Evolutionary conservation across 37 sponge, comb jelly and placozoan genomes (phyloP), one percentile per base, ranked within the genome.

Genomic region (Ianthella basta): DNA sequence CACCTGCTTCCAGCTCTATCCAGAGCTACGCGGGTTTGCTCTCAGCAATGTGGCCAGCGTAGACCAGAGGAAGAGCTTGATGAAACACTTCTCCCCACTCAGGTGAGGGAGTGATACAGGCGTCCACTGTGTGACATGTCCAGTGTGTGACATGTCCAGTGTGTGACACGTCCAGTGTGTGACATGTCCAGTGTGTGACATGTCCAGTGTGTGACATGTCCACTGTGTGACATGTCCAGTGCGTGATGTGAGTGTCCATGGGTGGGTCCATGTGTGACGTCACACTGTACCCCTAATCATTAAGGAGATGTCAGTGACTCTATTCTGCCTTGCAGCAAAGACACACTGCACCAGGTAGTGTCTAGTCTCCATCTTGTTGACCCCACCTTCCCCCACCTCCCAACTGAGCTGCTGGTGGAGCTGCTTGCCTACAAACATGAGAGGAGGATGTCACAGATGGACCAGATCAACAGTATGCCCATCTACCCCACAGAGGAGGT

Each of bases 401-500:
- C 77, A 1, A 70, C 82, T 32, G 44, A 36, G 24, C 34, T 89
- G 29, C 82, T 95, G 24, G 77, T 90, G 39, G 97, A 94, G 75
- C 66, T 95, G 67, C 78, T 95, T 68, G 88, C 92, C 15, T 89
- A 75, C 59, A 86, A 91, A 41, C 92, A 96, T 63, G 97, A 99
- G 87, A 60, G 94, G 5, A 88, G 97, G 32, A 41, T 57, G 66
- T 94, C 95, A 3, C 99, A 99, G 85, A 69, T 96, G 69, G 97
- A 96, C 65, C 87, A 86, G 69, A 73, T 99, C 44, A 99, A 99
- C 82, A 81, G 80, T 33, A 88, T 88, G 82, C 99, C 99, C 0
- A 86, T 99, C 55, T 99, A 99, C 84, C 99, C 99, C 33, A 96
- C 97, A 32, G 99, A 99, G 88, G 86, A 94, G 78, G 89, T 95